These are phyloP conservation scores for rat (Rattus norvegicus) DNA, from an alignment of 2,113 vertebrate genomes.

Conservation along the genomic window DNA sequence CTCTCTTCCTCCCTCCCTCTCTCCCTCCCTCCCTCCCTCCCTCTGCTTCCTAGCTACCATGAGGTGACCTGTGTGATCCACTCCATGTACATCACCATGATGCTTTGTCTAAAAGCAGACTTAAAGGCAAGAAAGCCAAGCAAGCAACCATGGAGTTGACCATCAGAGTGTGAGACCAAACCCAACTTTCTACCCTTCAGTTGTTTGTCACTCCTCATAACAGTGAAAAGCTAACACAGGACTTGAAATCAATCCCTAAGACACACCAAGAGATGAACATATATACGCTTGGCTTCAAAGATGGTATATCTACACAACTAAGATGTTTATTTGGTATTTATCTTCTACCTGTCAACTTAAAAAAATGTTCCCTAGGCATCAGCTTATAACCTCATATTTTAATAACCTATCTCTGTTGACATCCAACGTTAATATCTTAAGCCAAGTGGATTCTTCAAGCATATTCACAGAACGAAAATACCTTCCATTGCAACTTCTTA, in stretches of 20 bases:
- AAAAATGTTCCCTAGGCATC: neutral
- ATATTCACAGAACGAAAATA: conserved; percentile 36
- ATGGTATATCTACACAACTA: neutral
- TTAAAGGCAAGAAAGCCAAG: neutral
- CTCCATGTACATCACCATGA: neutral
- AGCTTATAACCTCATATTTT: conserved; percentile 16
- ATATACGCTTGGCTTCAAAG: neutral
- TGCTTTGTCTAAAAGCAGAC: neutral
- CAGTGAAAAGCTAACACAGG: neutral
- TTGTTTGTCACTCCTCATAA: neutral
- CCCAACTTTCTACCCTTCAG: neutral
- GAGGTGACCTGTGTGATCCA: neutral
- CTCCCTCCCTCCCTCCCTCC: neutral
- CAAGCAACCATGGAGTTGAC: neutral
- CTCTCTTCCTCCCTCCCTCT: no score
- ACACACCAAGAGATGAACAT: neutral
- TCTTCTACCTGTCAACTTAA: neutral
- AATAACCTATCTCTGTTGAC: neutral
- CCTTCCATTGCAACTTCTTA: neutral
- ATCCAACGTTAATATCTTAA: neutral
- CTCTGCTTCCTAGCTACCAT: neutral
- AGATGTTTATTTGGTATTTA: neutral
- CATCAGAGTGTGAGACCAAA: neutral
- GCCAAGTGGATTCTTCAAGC: neutral
- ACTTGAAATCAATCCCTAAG: neutral